Conservation (phyloP, 2,888 invertebrate species). For the Graphium colonna region DNA sequence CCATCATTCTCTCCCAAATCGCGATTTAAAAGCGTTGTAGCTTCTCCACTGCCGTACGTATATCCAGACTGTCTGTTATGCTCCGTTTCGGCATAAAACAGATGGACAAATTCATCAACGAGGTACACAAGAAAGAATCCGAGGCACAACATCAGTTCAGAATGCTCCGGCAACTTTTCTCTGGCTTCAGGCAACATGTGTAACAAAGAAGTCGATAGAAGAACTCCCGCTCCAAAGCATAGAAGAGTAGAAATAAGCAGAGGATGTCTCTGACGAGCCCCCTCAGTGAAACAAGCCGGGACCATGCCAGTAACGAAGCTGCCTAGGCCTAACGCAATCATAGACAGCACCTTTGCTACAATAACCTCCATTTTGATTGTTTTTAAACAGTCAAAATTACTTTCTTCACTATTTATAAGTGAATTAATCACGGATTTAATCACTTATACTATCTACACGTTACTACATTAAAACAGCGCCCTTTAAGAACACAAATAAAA, state of each 20-base stretch:
- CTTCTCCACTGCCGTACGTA: constrained; percentile 48
- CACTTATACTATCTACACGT: too few relatives aligned
- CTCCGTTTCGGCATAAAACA: constrained; percentile 71
- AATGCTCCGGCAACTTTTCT: constrained; percentile 76
- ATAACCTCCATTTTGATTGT: constrained; percentile 62
- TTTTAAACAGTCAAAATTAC: background rate
- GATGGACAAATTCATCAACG: constrained; percentile 86
- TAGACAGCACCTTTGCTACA: constrained; percentile 83
- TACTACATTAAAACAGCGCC: too few relatives aligned
- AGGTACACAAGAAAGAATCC: constrained; percentile 87
- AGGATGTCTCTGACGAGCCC: constrained; percentile 79
- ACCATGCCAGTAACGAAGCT: constrained; percentile 85
- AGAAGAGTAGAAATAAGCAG: constrained; percentile 84
- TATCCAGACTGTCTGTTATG: constrained; percentile 28
- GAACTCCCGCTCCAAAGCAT: constrained; percentile 90
- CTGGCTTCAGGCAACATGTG: constrained; percentile 92
- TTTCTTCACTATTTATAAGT: background rate
- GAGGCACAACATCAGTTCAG: constrained; percentile 83
- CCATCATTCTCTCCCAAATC: constrained; percentile 40
- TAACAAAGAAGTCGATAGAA: constrained; percentile 86
- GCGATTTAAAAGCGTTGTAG: constrained; percentile 48
- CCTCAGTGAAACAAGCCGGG: constrained; percentile 82
- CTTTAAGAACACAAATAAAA: too few relatives aligned
- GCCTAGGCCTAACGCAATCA: constrained; percentile 83
- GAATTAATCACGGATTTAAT: background rate